A percentile compares a stretch with the other conserved stretches of the same genome.
phyloP scores from a whole-genome alignment of 2,113 vertebrate species.

The Microtus ochrogaster region DNA sequence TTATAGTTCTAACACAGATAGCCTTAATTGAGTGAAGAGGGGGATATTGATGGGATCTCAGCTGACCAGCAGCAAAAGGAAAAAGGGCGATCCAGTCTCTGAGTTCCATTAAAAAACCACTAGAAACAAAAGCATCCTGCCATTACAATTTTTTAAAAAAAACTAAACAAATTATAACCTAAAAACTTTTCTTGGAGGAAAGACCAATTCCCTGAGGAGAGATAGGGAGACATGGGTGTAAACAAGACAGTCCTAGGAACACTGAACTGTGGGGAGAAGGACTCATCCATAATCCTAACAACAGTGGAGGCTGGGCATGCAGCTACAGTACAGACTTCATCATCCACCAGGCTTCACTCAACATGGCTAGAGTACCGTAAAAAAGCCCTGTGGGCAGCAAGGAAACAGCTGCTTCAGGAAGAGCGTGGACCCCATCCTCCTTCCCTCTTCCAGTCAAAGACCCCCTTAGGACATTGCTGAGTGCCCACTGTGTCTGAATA shows the following conservation, averaged over 20 bases:
- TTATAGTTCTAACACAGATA: conserved; percentile 19
- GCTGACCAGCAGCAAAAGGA: background rate
- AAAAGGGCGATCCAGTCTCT: background rate
- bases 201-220: background rate
- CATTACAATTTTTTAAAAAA: background rate
- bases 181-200: background rate
- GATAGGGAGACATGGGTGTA: background rate
- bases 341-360: background rate
- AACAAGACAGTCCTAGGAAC: no score
- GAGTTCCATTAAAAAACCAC: background rate
- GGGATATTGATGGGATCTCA: background rate
- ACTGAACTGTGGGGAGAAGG: background rate
- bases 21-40: background rate
- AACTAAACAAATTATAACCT: background rate
- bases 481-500: background rate
- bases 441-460: background rate
- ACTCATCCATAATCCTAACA: background rate
- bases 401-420: background rate
- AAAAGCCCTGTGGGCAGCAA: background rate
- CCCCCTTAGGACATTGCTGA: background rate
- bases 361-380: background rate
- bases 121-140: background rate
- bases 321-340: background rate
- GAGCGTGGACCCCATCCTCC: background rate
- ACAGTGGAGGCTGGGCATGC: background rate